Conservation (phyloP, 2,888 invertebrate genomes). For the Eudasyphora cyanicolor region DNA sequence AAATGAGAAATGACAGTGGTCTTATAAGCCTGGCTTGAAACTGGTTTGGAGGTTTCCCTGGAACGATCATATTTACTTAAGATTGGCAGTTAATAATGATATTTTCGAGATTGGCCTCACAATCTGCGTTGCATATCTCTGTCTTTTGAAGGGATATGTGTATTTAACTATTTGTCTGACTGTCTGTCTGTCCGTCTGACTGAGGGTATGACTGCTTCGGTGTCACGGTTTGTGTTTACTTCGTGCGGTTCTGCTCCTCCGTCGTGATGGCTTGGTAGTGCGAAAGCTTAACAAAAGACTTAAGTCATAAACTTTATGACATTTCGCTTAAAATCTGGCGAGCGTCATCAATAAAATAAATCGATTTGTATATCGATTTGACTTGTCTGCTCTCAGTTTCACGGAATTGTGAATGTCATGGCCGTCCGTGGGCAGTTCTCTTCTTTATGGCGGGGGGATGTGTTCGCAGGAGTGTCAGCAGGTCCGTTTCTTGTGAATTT, state of each 20-base stretch:
- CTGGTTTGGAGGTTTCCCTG: slow-evolving; percentile 23
- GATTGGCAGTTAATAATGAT: slow-evolving; percentile 72
- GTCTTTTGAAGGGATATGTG: slow-evolving; percentile 39
- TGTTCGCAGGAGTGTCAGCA: too few relatives aligned
- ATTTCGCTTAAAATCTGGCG: slow-evolving; percentile 74
- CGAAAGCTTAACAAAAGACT: slow-evolving; percentile 75
- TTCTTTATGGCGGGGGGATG: too few relatives aligned
- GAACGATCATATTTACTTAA: slow-evolving; percentile 66
- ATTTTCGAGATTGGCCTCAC: slow-evolving; percentile 62
- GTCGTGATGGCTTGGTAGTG: slow-evolving; percentile 38
- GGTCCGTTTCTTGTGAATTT: too few relatives aligned
- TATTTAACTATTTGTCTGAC: slow-evolving; percentile 57
- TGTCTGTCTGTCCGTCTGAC: neutral
- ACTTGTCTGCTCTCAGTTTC: slow-evolving; percentile 36
- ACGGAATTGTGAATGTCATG: neutral
- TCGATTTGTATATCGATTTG: slow-evolving; percentile 76
- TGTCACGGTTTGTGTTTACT: slow-evolving; percentile 42
- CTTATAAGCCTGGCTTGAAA: neutral
- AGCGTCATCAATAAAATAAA: slow-evolving; percentile 79
- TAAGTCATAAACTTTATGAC: slow-evolving; percentile 79
- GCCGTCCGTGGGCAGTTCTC: neutral
- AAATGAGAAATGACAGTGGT: slow-evolving; percentile 4
- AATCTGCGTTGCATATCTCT: slow-evolving; percentile 37
- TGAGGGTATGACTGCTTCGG: slow-evolving; percentile 47
- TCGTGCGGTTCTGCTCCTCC: slow-evolving; percentile 23